Conservation (phyloP, 2,888 invertebrate genomes). For the Galerucella calmariensis region DNA sequence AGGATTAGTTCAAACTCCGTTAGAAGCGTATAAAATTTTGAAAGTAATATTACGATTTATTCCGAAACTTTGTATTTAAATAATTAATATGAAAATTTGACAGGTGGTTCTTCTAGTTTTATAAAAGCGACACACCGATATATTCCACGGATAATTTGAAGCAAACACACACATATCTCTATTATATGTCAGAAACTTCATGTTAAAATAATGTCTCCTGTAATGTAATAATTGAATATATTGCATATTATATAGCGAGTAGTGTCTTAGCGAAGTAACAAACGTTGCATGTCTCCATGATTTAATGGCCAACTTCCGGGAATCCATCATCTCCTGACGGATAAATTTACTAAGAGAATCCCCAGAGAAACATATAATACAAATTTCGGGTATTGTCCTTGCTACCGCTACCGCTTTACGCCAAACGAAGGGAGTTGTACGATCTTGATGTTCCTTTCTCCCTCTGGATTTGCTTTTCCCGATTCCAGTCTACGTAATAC, state of each 20-base stretch:
- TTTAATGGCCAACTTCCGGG: slow-evolving; percentile 48
- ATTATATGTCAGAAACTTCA: slow-evolving; percentile 2
- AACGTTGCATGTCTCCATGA: slow-evolving; percentile 49
- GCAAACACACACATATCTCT: neutral
- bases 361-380: slow-evolving; percentile 49
- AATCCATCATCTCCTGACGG: slow-evolving; percentile 51
- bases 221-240: slow-evolving; percentile 44
- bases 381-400: slow-evolving; percentile 48
- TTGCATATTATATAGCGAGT: slow-evolving; percentile 45
- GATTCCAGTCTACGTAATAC: neutral
- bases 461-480: slow-evolving; percentile 16
- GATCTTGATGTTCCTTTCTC: slow-evolving; percentile 22
- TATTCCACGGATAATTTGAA: neutral
- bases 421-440: slow-evolving; percentile 5
- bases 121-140: neutral
- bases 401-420: slow-evolving; percentile 15
- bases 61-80: neutral
- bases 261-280: slow-evolving; percentile 43
- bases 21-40: neutral
- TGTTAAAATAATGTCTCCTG: slow-evolving; percentile 14
- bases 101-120: neutral
- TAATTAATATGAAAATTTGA: neutral
- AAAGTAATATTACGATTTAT: neutral
- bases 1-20: neutral
- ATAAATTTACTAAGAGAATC: slow-evolving; percentile 54